Evolutionary conservation across 30 jellyfish, hydroid and myxozoan genomes (phyloP).

Genomic region (Aurelia aurita complex sp. Pacific): DNA sequence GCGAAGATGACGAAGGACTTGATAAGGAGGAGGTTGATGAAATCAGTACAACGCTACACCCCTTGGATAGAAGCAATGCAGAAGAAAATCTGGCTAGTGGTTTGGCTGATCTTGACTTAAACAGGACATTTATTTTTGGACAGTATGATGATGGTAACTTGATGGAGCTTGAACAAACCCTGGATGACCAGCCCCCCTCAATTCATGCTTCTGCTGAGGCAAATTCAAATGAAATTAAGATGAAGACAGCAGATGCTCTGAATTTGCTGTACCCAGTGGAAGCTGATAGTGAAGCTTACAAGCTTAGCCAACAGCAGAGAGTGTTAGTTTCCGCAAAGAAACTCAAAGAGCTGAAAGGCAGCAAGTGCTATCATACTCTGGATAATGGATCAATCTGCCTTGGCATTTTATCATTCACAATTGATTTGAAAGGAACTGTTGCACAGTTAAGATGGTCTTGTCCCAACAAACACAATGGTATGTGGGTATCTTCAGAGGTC

Average conservation of each 20-base stretch:
- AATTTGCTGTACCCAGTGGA: too few species aligned
- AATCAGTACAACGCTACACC: not conserved
- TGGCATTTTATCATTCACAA: not conserved
- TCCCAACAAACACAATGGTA: too few species aligned
- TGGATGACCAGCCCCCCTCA: not conserved
- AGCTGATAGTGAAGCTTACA: too few species aligned
- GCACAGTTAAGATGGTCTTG: too few species aligned
- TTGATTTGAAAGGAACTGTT: not conserved
- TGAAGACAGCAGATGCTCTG: not conserved
- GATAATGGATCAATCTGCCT: too few species aligned
- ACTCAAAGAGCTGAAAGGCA: too few species aligned
- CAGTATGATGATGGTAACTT: not conserved
- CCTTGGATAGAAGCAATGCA: not conserved
- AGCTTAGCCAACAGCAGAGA: too few species aligned
- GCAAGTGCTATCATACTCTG: too few species aligned
- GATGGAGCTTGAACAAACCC: conserved; percentile 4
- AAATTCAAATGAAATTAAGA: not conserved
- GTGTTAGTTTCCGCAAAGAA: too few species aligned
- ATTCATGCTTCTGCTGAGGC: conserved; percentile 1
- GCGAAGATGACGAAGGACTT: too few species aligned
- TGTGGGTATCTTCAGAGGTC: too few species aligned
- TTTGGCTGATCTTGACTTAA: not conserved
- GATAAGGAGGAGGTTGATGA: not conserved
- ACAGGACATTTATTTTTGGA: not conserved
- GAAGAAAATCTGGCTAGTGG: not conserved